phyloP scores from a whole-genome alignment of 2,797 vertebrate species.

The Chrosomus eos region DNA sequence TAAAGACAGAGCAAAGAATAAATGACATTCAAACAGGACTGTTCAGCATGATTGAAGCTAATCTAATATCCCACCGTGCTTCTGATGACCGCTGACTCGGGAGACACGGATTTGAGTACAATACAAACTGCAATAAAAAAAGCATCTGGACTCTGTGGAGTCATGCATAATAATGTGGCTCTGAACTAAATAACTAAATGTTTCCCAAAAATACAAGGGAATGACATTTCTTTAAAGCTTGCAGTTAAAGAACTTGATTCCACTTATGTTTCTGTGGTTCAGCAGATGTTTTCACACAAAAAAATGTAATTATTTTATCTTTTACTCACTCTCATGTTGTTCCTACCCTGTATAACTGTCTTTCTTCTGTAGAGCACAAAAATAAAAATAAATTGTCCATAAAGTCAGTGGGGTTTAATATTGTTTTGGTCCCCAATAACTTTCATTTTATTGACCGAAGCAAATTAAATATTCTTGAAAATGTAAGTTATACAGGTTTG shows the following conservation, averaged over 20 bases:
- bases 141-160: conserved; percentile 31
- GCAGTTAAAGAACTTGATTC: neutral
- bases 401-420: neutral
- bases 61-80: conserved; percentile 44
- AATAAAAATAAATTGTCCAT: neutral
- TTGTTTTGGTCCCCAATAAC: neutral
- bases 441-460: neutral
- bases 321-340: neutral
- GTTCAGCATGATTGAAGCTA: conserved; percentile 48
- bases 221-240: conserved; percentile 20
- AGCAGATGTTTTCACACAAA: neutral
- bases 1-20: conserved; percentile 38
- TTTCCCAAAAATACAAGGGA: conserved; percentile 6
- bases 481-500: neutral
- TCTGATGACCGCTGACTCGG: conserved; percentile 45
- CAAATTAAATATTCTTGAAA: neutral
- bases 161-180: conserved; percentile 42
- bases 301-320: neutral
- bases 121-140: conserved; percentile 45
- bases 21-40: conserved; percentile 28
- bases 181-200: conserved; percentile 39
- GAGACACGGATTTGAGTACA: conserved; percentile 34
- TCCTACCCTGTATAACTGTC: neutral
- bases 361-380: neutral
- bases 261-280: neutral